Conservation (phyloP, 2,888 invertebrate species). For the Ochropacha duplaris region DNA sequence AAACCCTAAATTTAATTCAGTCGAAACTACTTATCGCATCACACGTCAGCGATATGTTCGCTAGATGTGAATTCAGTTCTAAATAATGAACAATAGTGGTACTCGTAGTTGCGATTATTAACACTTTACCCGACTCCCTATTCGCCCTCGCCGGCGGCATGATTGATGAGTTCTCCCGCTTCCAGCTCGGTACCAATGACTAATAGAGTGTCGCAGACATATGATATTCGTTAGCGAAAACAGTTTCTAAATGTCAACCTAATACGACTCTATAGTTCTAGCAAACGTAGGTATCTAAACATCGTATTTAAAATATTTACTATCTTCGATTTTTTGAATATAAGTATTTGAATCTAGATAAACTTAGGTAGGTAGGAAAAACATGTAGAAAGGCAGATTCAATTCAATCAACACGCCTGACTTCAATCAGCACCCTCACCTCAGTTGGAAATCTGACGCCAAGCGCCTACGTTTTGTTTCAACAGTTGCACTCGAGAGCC, state of each 20-base stretch:
- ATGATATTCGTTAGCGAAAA: conserved; percentile 61
- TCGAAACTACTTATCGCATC: neutral
- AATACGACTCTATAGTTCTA: conserved; percentile 24
- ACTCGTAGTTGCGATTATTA: conserved; percentile 68
- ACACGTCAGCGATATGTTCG: conserved; percentile 2
- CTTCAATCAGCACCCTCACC: too few relatives aligned
- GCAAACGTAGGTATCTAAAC: too few relatives aligned
- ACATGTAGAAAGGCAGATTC: too few relatives aligned
- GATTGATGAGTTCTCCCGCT: conserved; percentile 63
- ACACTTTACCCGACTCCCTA: conserved; percentile 63
- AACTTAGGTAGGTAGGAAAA: too few relatives aligned
- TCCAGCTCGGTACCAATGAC: conserved; percentile 54
- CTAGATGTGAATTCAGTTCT: conserved; percentile 39
- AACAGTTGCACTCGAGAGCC: too few relatives aligned
- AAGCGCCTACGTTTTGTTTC: too few relatives aligned
- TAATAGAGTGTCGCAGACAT: conserved; percentile 72
- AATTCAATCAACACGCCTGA: too few relatives aligned
- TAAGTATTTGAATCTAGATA: too few relatives aligned
- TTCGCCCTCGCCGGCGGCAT: conserved; percentile 39
- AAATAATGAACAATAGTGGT: conserved; percentile 64
- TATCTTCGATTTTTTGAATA: too few relatives aligned
- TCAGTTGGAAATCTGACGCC: too few relatives aligned
- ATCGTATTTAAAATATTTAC: neutral
- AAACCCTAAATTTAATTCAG: neutral
- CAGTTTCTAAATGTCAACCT: conserved; percentile 29